Percentiles rank a stretch among this genome's conserved stretches.
phyloP scores from a whole-genome alignment of 2,113 vertebrate genomes.

The Marcusenius ussheri region DNA sequence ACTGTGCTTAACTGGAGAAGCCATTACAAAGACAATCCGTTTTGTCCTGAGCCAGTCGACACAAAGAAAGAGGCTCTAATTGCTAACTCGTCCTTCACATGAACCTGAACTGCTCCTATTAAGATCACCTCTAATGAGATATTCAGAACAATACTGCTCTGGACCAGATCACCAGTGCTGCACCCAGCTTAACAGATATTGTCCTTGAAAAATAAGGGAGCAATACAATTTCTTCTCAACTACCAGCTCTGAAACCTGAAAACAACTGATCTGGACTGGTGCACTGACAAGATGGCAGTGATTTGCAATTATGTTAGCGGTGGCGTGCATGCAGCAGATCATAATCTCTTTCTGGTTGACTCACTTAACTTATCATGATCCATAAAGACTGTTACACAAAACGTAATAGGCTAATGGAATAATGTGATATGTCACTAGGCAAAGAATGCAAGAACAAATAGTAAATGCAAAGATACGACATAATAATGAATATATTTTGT shows the following conservation, averaged over 20 bases:
- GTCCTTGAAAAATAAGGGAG: conserved; percentile 37
- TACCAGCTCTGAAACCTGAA: conserved; percentile 26
- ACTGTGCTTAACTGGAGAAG: conserved; percentile 23
- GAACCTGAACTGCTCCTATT: conserved; percentile 27
- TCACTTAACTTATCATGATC: conserved; percentile 60
- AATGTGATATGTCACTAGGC: conserved; percentile 58
- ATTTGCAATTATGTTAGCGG: conserved; percentile 47
- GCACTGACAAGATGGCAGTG: conserved; percentile 47
- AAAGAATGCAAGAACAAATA: conserved; percentile 52
- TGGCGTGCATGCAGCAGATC: conserved; percentile 54
- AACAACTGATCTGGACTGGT: conserved; percentile 44
- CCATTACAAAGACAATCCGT: conserved; percentile 40
- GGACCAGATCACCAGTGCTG: conserved; percentile 23
- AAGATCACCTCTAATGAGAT: conserved; percentile 36
- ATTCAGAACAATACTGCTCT: conserved; percentile 31
- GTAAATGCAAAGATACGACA: conserved; percentile 52
- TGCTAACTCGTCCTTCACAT: conserved; percentile 41
- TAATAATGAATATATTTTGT: neutral
- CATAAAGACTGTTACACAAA: conserved; percentile 53
- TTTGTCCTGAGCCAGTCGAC: conserved; percentile 30
- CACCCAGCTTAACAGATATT: conserved; percentile 22
- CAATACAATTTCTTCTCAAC: conserved; percentile 21
- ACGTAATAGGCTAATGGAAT: conserved; percentile 54
- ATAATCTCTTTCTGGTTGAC: conserved; percentile 62
- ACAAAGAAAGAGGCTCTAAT: conserved; percentile 29